Percentiles rank a stretch among this genome's conserved stretches.
These are phyloP conservation scores for Triplophysa siluroides DNA, from an alignment of 2,113 vertebrate genomes.

Conservation along the genomic window DNA sequence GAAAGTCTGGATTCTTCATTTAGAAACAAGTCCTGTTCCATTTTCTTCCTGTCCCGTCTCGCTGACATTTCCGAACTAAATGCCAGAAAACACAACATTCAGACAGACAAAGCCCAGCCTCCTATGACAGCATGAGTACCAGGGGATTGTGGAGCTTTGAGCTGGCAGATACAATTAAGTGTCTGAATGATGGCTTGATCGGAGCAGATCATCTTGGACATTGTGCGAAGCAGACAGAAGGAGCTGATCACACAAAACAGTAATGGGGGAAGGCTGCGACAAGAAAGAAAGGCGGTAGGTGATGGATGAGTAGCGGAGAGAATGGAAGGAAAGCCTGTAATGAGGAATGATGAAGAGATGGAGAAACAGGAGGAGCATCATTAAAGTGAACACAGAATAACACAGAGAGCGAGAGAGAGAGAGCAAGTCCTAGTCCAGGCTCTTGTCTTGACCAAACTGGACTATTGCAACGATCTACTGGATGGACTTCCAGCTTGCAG, in stretches of 20 bases:
- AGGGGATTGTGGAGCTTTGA: constrained; percentile 19
- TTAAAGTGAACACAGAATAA: neutral
- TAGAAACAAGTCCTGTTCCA: constrained; percentile 9
- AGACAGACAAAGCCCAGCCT: neutral
- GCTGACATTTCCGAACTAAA: constrained; percentile 23
- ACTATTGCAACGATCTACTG: too few relatives aligned
- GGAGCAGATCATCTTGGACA: constrained; percentile 1
- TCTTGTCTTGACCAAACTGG: too few relatives aligned
- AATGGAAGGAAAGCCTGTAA: neutral
- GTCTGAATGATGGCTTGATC: constrained; percentile 31
- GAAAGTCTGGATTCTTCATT: neutral
- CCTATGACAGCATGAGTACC: neutral
- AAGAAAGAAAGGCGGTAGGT: neutral
- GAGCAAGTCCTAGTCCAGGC: too few relatives aligned
- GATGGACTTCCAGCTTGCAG: too few relatives aligned
- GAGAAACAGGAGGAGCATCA: constrained; percentile 5
- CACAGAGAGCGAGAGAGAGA: too few relatives aligned
- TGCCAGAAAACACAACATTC: constrained; percentile 10
- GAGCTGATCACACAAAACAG: neutral
- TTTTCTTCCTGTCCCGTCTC: constrained; percentile 2
- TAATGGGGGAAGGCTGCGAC: neutral
- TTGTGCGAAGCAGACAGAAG: constrained; percentile 17
- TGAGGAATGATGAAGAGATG: neutral
- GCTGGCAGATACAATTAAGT: constrained; percentile 23
- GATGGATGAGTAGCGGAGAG: constrained; percentile 6